Base-by-base conservation (phyloP, 2,113 vertebrate species). In the Apodemus speciosus region DNA sequence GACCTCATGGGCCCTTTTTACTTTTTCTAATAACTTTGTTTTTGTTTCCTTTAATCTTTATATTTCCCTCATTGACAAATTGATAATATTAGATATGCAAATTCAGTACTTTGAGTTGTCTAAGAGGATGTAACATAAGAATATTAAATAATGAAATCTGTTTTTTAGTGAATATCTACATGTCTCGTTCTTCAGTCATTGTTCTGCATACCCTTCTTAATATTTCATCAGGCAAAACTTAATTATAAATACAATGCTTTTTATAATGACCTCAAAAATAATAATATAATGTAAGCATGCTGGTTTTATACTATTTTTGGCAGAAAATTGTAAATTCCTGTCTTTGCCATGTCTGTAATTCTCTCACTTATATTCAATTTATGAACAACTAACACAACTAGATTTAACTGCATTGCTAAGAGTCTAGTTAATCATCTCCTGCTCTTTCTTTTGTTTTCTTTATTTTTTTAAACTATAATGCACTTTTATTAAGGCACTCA, bases 281-380 rank as follows among this genome's bases (percentile, higher is more conserved):
- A 64, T 51, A 89, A 60, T 53, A 56, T 38, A 49, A 30, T 7
- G 32, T 20, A 0, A 72, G 0, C 15, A 8, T 71, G 43, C 16
- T 81, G 85, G 56, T 40, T 92, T 73, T 62, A 91, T 81, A 8
- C 3, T 77, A 68, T 77, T 56, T 91, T 94, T 86, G 3, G 62
- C 68, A 40, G 40, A 53, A 60, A 89, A 91, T 81, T 94, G 1
- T 53, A 91, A 86, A n/a, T 79, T 84, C 18, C 35, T 66, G 0
- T 73, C 35, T 69, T 66, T 84, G 32, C 30, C 15, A 89, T 27
- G 64, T 68, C 46, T 53, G 21, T 46, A 91, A 68, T 38, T 81
- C 77, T 77, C 40, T 92, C 25, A 87, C 23, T 94, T 92, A 86
- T 18, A 89, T 88, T 85, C 38, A 64, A 16, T 38, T 72, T 88